These are phyloP conservation scores for Pheosia gnoma DNA, from an alignment of 2,888 invertebrate species.

Conservation along the genomic window DNA sequence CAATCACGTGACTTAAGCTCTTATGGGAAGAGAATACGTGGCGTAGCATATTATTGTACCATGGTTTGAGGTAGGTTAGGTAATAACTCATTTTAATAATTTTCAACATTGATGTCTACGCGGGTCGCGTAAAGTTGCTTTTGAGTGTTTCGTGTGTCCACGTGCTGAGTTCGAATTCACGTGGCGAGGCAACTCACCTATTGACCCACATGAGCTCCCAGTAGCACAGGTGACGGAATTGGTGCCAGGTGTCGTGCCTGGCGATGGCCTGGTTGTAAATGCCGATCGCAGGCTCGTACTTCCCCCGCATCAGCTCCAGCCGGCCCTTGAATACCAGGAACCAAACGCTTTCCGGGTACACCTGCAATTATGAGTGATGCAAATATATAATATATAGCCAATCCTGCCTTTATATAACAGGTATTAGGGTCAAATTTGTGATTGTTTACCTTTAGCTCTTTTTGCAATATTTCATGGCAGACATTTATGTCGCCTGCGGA, in stretches of 20 bases:
- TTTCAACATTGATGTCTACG: too few species aligned
- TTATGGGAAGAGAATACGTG: too few species aligned
- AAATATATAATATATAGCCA: not conserved
- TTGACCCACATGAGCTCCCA: conserved; percentile 98
- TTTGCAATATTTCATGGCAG: conserved; percentile 87
- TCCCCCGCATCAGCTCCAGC: conserved; percentile 91
- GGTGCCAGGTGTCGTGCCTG: conserved; percentile 93
- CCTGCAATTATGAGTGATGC: conserved; percentile 57
- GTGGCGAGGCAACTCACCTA: conserved; percentile 78
- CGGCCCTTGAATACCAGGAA: conserved; percentile 96
- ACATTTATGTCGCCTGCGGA: conserved; percentile 90
- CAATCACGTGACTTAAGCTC: too few species aligned
- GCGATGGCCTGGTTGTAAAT: conserved; percentile 93
- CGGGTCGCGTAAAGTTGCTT: too few species aligned
- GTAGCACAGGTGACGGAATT: conserved; percentile 96
- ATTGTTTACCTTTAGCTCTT: conserved; percentile 87
- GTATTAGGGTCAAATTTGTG: too few species aligned
- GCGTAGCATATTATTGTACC: too few species aligned
- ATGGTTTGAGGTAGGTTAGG: too few species aligned
- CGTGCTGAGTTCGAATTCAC: too few species aligned
- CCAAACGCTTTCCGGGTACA: conserved; percentile 93
- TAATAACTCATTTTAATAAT: too few species aligned
- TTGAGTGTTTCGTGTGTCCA: too few species aligned
- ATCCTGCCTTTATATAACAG: too few species aligned
- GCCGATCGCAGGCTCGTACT: conserved; percentile 87